Percentiles rank a stretch among this genome's conserved stretches.
These are phyloP conservation scores for Zaprionus lineosus DNA, from an alignment of 2,888 invertebrate genomes.

Conservation along the genomic window DNA sequence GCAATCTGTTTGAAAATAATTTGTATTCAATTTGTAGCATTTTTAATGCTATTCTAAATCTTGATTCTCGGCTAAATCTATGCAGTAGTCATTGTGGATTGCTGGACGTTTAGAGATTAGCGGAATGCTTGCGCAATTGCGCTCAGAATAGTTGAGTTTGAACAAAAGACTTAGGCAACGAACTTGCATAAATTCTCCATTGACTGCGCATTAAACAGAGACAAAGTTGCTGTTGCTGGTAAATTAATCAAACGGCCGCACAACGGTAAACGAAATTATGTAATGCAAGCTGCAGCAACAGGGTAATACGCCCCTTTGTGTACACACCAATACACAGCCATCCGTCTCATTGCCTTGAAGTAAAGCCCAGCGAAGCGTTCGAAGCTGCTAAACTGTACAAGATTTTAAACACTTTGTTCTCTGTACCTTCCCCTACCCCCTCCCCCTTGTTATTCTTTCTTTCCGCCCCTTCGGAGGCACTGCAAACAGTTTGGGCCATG, in stretches of 20 bases:
- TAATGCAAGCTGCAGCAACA: conserved; percentile 48
- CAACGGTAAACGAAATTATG: conserved; percentile 72
- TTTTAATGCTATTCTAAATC: too few species aligned
- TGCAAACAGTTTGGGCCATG: conserved; percentile 54
- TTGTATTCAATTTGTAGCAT: not conserved
- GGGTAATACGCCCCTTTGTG: conserved; percentile 5
- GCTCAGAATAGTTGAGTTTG: conserved; percentile 63
- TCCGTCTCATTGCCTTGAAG: not conserved
- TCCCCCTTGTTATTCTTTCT: not conserved
- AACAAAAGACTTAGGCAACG: conserved; percentile 70
- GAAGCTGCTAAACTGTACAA: conserved; percentile 69
- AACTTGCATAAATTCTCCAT: conserved; percentile 65
- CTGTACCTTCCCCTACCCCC: not conserved
- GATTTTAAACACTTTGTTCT: conserved; percentile 66
- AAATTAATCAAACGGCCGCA: conserved; percentile 69
- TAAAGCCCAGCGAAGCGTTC: conserved; percentile 65
- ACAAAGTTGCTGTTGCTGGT: conserved; percentile 27
- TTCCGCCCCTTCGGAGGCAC: conserved; percentile 3
- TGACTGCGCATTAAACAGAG: conserved; percentile 56
- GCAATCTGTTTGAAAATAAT: not conserved
- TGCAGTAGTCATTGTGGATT: conserved; percentile 22
- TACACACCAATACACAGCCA: conserved; percentile 2
- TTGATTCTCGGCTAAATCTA: too few species aligned
- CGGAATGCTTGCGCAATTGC: conserved; percentile 57
- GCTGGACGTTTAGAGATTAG: conserved; percentile 42